These are phyloP conservation scores for Neodiprion fabricii DNA, from an alignment of 1,140 invertebrate genomes.

Conservation along the genomic window DNA sequence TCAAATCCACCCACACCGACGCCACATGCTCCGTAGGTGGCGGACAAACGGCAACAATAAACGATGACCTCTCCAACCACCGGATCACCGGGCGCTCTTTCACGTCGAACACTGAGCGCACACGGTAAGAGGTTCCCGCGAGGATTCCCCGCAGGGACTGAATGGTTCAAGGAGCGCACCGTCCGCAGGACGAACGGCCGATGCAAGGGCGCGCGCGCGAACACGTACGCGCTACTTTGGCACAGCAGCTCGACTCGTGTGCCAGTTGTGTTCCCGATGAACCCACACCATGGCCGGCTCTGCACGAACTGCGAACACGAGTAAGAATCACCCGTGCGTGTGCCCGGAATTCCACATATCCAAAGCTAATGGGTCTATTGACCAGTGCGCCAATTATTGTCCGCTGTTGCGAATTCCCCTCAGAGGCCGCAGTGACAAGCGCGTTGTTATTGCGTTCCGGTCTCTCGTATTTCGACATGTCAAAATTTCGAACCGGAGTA, in stretches of 20 bases:
- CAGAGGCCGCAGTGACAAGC: too few species aligned
- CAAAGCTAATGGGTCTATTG: neutral
- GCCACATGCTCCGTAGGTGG: neutral
- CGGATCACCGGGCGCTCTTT: constrained; percentile 4
- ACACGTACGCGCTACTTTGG: constrained; percentile 18
- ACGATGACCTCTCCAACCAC: too few species aligned
- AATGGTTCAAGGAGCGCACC: constrained; percentile 39
- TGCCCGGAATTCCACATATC: neutral
- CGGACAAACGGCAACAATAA: neutral
- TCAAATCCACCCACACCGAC: constrained; percentile 2
- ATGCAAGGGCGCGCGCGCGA: constrained; percentile 38
- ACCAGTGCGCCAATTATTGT: neutral
- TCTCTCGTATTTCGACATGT: too few species aligned
- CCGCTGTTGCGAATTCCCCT: neutral
- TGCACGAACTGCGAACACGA: too few species aligned
- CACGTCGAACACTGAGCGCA: constrained; percentile 22
- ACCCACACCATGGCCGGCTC: too few species aligned
- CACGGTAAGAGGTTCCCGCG: constrained; percentile 37
- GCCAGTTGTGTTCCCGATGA: too few species aligned
- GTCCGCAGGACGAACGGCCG: constrained; percentile 36
- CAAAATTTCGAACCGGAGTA: too few species aligned
- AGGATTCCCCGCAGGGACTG: constrained; percentile 50
- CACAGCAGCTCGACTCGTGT: neutral
- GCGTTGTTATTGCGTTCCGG: too few species aligned
- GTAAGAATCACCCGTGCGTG: neutral